Evolutionary conservation across 2,888 invertebrate genomes (phyloP), one percentile per base, ranked within the genome.

Genomic region (Thymelicus acteon): DNA sequence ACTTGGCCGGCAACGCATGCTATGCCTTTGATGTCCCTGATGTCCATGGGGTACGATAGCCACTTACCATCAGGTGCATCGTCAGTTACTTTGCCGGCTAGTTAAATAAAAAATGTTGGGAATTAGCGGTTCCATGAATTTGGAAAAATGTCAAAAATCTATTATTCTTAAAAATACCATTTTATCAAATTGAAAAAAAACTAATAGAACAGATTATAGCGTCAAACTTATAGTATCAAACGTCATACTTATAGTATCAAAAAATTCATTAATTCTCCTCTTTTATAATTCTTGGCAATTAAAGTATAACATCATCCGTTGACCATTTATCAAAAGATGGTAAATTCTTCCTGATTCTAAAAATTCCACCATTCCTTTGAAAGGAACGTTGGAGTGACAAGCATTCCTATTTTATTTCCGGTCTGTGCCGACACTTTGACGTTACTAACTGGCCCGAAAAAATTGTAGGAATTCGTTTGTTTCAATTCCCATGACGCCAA

Each of bases 351-450:
- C 5, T 3, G n/a, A n/a, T 49, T n/a, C n/a, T 15, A 49, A 49
- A 49, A 6, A 49, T 49, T 49, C 15, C 15, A 15, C 15, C 15
- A 15, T 49, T n/a, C n/a, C 49, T 19, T 19, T 19, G n/a, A 7
- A n/a, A 49, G 15, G 6, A 6, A 49, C 49, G n/a, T 49, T 49
- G 15, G 49, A 49, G 15, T 49, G 49, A 49, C 15, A 49, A 15
- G 49, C 49, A 40, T 40, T 40, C 40, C 10, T n/a, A 48, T 49
- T 49, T n/a, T 15, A 49, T 49, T 49, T 49, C 49, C 49, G 49
- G 49, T 6, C n/a, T 15, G 8, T 49, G 15, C n/a, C 49, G 15
- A 0, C 15, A 49, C n/a, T 49, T 49, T 49, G 7, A 10, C 49
- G 0, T 49, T 49, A n/a, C 10, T 7, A 2, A 13, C 13, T 47